These are phyloP conservation scores for Isurus oxyrinchus DNA, from an alignment of 2,113 vertebrate genomes.

Conservation along the genomic window DNA sequence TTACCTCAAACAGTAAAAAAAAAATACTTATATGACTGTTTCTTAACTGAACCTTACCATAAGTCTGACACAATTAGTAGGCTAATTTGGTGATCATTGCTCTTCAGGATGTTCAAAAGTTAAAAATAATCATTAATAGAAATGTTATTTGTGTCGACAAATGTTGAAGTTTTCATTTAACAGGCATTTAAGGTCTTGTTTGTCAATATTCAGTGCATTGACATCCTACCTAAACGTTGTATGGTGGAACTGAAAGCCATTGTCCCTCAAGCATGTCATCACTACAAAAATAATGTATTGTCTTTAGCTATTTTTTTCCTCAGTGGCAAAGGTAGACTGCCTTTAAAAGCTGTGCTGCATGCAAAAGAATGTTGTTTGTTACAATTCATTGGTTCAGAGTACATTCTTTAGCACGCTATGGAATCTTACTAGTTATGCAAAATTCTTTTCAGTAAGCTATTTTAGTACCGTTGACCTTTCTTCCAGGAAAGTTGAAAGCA, in stretches of 20 bases:
- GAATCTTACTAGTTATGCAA: neutral
- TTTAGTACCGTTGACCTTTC: neutral
- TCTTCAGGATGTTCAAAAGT: neutral
- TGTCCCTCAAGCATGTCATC: neutral
- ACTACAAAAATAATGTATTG: neutral
- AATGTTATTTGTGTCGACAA: neutral
- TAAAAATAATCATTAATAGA: neutral
- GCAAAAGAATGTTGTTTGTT: neutral
- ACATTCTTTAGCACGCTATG: neutral
- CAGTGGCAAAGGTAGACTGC: neutral
- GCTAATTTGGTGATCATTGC: neutral
- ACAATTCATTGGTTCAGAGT: constrained; percentile 25
- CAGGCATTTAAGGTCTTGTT: neutral
- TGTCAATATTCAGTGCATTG: neutral
- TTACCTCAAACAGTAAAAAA: neutral
- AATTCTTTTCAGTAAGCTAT: neutral
- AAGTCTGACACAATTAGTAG: too few species aligned
- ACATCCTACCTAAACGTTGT: neutral
- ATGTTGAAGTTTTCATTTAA: neutral
- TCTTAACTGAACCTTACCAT: neutral
- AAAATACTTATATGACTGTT: neutral
- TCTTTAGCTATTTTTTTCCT: neutral
- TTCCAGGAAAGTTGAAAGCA: neutral
- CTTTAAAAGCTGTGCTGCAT: neutral
- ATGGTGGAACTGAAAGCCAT: neutral